phyloP scores from a whole-genome alignment of 2,113 vertebrate genomes.

The Aptenodytes forsteri region DNA sequence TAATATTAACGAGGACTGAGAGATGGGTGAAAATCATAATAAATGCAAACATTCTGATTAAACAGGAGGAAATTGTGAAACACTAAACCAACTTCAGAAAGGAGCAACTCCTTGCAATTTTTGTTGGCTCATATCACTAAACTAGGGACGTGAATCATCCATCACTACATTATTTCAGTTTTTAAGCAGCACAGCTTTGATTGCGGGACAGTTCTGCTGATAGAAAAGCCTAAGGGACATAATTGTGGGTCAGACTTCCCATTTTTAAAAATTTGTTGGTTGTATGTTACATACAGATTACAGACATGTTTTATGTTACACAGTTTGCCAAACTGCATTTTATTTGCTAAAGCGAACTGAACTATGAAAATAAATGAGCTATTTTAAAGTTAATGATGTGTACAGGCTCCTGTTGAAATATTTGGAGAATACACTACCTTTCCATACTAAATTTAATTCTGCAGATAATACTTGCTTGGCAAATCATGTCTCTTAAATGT shows the following conservation, averaged over 20 bases:
- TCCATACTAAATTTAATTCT: neutral
- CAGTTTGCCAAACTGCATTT: neutral
- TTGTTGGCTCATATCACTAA: neutral
- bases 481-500: neutral
- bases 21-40: constrained; percentile 26
- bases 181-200: neutral
- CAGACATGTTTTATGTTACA: neutral
- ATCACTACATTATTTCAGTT: neutral
- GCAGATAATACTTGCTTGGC: neutral
- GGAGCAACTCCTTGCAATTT: neutral
- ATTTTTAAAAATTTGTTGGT: neutral
- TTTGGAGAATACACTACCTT: neutral
- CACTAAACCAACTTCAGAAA: neutral
- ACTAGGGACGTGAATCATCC: neutral
- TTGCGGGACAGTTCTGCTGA: neutral
- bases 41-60: constrained; percentile 32
- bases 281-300: neutral
- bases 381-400: neutral
- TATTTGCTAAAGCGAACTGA: neutral
- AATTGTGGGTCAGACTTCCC: neutral
- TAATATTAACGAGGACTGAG: constrained; percentile 6
- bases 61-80: neutral
- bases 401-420: neutral
- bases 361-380: neutral
- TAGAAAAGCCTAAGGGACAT: neutral